Percentiles rank a stretch among this genome's conserved stretches.
Evolutionary conservation across 1,140 invertebrate species (phyloP).

Genomic region (Aphaenogaster floridana): DNA sequence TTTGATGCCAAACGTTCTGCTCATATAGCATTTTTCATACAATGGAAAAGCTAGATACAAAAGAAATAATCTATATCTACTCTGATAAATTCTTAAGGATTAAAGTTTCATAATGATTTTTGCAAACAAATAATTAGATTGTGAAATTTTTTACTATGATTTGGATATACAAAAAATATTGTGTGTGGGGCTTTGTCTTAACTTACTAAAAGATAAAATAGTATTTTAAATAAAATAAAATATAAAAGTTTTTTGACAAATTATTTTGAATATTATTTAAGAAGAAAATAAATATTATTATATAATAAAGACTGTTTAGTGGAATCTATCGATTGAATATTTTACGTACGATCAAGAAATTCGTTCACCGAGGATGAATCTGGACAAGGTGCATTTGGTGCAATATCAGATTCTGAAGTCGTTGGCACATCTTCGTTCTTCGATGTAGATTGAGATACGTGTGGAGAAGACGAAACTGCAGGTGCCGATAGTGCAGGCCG

Average conservation of each 20-base stretch:
- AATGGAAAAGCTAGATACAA: conserved; percentile 64
- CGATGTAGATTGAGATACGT: neutral
- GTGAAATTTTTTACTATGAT: neutral
- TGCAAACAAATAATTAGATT: neutral
- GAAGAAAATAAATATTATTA: neutral
- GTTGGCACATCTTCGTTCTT: neutral
- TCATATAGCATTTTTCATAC: conserved; percentile 69
- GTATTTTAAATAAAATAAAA: neutral
- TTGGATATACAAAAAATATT: neutral
- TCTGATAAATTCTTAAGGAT: neutral
- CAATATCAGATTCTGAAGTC: neutral
- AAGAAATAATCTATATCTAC: neutral
- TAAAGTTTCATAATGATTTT: neutral
- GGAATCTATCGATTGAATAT: neutral
- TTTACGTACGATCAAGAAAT: neutral
- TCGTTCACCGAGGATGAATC: neutral
- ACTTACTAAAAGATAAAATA: neutral
- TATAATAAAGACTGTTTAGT: neutral
- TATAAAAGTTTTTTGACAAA: neutral
- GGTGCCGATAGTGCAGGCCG: neutral
- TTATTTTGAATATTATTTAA: neutral
- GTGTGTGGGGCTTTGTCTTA: neutral
- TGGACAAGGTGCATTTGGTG: neutral
- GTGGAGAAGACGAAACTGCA: neutral
- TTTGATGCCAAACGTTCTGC: conserved; percentile 13